Evolutionary conservation across 2,888 invertebrate genomes (phyloP), one percentile per base, ranked within the genome.

Genomic region (Cephus pygmeus): DNA sequence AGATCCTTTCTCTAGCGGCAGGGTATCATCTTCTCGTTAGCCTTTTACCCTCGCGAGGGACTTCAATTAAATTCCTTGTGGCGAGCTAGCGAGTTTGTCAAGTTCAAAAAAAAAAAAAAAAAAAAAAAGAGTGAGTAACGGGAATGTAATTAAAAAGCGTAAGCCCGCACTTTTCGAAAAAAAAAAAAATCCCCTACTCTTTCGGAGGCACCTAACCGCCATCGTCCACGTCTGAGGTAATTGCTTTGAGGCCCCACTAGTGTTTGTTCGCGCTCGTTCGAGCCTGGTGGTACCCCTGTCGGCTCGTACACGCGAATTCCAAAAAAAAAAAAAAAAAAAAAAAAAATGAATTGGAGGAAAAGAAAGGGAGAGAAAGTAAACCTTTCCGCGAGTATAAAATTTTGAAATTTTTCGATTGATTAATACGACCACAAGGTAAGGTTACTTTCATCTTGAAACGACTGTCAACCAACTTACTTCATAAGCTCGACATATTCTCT

Each of bases 131-230:
- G 68, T 12, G 11, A 34, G 34, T 31, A 34, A 71, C 34, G 73
- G 81, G 82, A 81, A 83, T 86, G 85, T 86, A 87, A 86, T 86
- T 87, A 87, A 87, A 86, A 85, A 86, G 81, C 83, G 85, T 81
- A 84, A 85, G 81, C 82, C 77, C 73, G 77, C 73, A 81, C 82
- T 83, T 86, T 85, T 85, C 85, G 78, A 75, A 81, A 85, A 85
- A 73, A 35, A 35, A 35, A 11, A 34, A 34, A 6, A 34, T 75
- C 35, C 69, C 23, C 9, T 2, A 23, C 23, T 56, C 56, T 56
- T 9, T 2, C 23, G 23, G 9, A 35, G 15, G 23, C 56, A 56
- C 23, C 56, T 56, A 56, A 9, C 56, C 23, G 56, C 56, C 56
- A 56, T 76, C 73, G 71, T 76, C 79, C 76, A 75, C 73, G 75